These are phyloP conservation scores for Phataginus tetradactyla DNA, from an alignment of 2,797 vertebrate genomes.

Conservation along the genomic window DNA sequence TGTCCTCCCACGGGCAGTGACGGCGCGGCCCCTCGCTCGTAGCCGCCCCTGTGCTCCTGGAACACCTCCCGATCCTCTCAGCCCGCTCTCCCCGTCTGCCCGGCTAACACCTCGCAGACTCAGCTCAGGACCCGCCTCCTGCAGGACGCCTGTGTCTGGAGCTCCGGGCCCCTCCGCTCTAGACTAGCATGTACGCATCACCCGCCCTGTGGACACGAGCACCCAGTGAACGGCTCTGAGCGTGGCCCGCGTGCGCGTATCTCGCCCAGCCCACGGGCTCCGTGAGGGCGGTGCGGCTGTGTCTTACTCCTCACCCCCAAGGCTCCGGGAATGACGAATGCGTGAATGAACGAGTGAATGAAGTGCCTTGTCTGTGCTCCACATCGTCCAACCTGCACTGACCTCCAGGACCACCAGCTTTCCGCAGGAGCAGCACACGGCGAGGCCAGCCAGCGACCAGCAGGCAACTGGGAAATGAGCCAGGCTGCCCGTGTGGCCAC, in stretches of 20 bases:
- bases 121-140: neutral
- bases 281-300: neutral
- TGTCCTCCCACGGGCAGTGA: neutral
- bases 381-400: no score
- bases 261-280: neutral
- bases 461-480: neutral
- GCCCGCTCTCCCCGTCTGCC: neutral
- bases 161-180: neutral
- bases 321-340: neutral
- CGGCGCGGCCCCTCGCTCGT: neutral
- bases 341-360: neutral
- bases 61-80: neutral
- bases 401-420: neutral
- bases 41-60: neutral
- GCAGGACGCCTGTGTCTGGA: neutral
- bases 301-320: neutral
- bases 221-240: neutral
- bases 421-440: neutral
- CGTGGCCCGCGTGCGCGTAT: neutral
- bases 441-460: neutral
- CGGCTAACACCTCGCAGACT: neutral
- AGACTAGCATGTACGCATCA: neutral
- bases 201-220: neutral
- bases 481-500: neutral
- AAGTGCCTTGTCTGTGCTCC: neutral